Evolutionary conservation across 2,888 invertebrate genomes (phyloP), one percentile per base, ranked within the genome.

Genomic region (Spialia ferax): DNA sequence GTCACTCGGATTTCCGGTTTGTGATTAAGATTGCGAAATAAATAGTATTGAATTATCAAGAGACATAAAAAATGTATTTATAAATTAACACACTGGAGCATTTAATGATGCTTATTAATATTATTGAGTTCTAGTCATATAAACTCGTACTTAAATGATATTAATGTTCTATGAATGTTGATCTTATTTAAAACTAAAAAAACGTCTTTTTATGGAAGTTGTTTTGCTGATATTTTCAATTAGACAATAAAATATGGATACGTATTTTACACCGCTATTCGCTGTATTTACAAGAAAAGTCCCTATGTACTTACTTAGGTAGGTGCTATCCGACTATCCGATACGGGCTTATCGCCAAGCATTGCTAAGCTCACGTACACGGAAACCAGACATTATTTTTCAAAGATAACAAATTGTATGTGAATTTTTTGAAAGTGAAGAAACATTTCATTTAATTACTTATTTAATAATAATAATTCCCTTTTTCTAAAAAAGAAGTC

Each of bases 271-370:
- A 42, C 15, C 1, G 48, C 20, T 48, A 20, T 3, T 48, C 48
- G 20, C 20, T 20, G 48, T 42, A 11, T 48, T 48, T 48, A 20
- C 48, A 11, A 20, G 48, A 48, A 48, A 20, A 20, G 18, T 20
- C n/a, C n/a, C n/a, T n/a, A n/a, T n/a, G n/a, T n/a, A n/a, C n/a
- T n/a, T n/a, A n/a, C n/a, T n/a, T n/a, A n/a, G n/a, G n/a, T n/a
- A n/a, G n/a, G n/a, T n/a, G n/a, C n/a, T n/a, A 48, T 1, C 15
- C 42, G 7, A n/a, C 42, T 42, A 48, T 48, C 48, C 48, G 48
- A 48, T 48, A 48, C 15, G 48, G 42, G 15, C 15, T 22, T 48
- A 48, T 48, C 48, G 4, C 48, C 48, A 48, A n/a, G 42, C n/a
- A 42, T 42, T 42, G 42, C 42, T 42, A 20, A 48, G 11, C 48